Percentiles rank a stretch among this genome's conserved stretches.
phyloP scores from a whole-genome alignment of 2,888 invertebrate genomes.

The Archaeoteleia sp. region DNA sequence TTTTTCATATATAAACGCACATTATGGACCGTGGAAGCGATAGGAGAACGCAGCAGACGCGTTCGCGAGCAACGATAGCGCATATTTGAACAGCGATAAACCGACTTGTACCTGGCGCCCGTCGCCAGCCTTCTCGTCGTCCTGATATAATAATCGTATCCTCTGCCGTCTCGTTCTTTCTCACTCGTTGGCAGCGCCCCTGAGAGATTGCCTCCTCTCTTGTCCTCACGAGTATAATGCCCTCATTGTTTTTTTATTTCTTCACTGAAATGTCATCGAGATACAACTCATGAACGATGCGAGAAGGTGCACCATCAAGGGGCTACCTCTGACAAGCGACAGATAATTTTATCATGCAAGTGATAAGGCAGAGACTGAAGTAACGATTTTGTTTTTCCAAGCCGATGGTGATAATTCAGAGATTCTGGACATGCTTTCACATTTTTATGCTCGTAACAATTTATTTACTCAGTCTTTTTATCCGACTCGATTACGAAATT shows the following conservation, averaged over 20 bases:
- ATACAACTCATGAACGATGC: background rate
- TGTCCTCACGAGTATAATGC: constrained; percentile 58
- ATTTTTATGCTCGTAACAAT: too few relatives aligned
- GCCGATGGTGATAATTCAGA: background rate
- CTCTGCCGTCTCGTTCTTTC: constrained; percentile 11
- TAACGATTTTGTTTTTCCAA: background rate
- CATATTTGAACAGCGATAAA: constrained; percentile 70
- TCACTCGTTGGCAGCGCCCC: constrained; percentile 3
- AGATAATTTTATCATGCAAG: constrained; percentile 7
- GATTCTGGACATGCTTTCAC: too few relatives aligned
- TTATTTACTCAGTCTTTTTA: too few relatives aligned
- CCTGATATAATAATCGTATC: constrained; percentile 40
- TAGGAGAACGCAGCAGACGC: constrained; percentile 32
- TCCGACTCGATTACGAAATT: too few relatives aligned
- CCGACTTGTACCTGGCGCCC: constrained; percentile 65
- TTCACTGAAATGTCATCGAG: constrained; percentile 4
- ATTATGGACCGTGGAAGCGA: constrained; percentile 28
- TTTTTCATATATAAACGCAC: constrained; percentile 4
- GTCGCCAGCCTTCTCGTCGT: constrained; percentile 52
- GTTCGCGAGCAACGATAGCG: constrained; percentile 66
- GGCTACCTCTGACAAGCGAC: constrained; percentile 1
- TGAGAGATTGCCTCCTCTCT: constrained; percentile 9
- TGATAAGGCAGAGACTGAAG: background rate
- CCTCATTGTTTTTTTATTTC: constrained; percentile 48
- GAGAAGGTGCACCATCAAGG: background rate